These are phyloP conservation scores for Sphecodes monilicornis DNA, from an alignment of 2,888 invertebrate species.

Conservation along the genomic window DNA sequence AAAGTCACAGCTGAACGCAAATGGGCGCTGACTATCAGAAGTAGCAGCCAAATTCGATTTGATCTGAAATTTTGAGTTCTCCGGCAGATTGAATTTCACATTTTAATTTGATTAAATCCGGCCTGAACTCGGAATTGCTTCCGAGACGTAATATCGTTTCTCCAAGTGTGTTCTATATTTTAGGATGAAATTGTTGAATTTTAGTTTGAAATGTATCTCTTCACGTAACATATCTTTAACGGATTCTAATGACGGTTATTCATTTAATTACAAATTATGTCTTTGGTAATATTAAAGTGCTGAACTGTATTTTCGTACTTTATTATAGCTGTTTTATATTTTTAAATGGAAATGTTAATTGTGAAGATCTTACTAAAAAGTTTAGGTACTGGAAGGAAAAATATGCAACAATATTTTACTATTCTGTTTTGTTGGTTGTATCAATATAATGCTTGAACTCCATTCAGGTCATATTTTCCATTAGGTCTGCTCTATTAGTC, in stretches of 20 bases:
- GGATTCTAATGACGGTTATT: not conserved
- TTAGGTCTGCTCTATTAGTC: slow-evolving; percentile 13
- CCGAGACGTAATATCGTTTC: not conserved
- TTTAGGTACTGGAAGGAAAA: not conserved
- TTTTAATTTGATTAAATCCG: not conserved
- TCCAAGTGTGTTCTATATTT: not conserved
- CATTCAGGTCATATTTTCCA: not conserved
- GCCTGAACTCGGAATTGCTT: not conserved
- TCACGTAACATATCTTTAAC: not conserved
- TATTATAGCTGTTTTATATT: not conserved
- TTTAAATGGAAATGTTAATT: not conserved
- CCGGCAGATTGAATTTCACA: not conserved
- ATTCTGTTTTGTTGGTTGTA: not conserved
- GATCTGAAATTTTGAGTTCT: not conserved
- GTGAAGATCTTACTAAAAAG: not conserved
- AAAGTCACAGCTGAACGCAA: not conserved
- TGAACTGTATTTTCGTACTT: not conserved
- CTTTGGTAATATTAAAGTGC: not conserved
- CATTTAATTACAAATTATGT: not conserved
- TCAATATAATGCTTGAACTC: not conserved
- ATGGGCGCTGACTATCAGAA: not conserved
- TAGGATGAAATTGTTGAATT: not conserved
- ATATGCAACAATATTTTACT: not conserved
- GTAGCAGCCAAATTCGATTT: not conserved
- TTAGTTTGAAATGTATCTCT: not conserved